Conservation (phyloP, 1,140 invertebrate species). For the Heterodera schachtii region DNA sequence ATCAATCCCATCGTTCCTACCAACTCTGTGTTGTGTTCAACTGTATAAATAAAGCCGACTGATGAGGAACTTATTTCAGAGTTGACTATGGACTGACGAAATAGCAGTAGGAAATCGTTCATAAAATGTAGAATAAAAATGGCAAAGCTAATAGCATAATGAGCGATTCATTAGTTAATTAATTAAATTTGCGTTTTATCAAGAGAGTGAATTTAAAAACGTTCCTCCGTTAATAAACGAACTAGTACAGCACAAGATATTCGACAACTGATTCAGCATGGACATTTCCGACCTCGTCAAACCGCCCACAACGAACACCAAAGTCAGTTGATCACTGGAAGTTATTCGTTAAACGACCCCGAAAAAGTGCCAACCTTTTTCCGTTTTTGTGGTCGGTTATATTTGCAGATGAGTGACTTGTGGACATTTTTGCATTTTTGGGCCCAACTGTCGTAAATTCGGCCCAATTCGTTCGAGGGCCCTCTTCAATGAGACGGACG, state of each 20-base stretch:
- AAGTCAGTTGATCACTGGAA: constrained; percentile 22
- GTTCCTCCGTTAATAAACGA: constrained; percentile 37
- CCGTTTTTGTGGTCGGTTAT: neutral
- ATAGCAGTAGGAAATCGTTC: too few species aligned
- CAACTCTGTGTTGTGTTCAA: too few species aligned
- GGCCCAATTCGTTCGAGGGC: constrained; percentile 42
- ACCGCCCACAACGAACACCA: constrained; percentile 51
- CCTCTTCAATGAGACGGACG: constrained; percentile 51
- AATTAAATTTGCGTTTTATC: neutral
- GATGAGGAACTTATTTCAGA: too few species aligned
- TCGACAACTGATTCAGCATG: constrained; percentile 23
- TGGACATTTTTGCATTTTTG: neutral
- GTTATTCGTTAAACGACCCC: neutral
- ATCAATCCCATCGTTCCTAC: too few species aligned
- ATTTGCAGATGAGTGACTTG: neutral
- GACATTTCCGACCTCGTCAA: constrained; percentile 52
- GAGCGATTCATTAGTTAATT: too few species aligned
- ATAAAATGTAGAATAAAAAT: too few species aligned
- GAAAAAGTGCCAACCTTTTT: neutral
- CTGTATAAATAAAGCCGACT: neutral
- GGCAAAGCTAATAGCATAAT: too few species aligned
- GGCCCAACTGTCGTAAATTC: constrained; percentile 38
- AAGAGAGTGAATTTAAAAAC: constrained; percentile 30
- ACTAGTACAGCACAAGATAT: constrained; percentile 35
- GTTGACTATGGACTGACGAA: too few species aligned